Base-by-base conservation (phyloP, 1,140 invertebrate species). In the Latrodectus geometricus region DNA sequence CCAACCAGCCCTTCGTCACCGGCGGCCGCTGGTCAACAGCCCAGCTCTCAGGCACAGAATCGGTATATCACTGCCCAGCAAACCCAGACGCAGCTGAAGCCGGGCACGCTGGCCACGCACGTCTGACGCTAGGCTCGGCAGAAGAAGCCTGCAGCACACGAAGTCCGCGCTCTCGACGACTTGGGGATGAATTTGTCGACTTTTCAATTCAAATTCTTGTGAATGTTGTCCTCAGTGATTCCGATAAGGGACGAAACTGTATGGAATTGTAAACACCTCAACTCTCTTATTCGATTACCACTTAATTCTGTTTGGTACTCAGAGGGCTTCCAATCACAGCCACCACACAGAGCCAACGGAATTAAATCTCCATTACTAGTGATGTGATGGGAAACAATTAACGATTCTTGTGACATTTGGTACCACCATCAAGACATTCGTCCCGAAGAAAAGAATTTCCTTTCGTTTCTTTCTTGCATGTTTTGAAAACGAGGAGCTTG, bases 61-160 rank as follows among this genome's bases (percentile, higher is more conserved):
- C 93, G 91, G 91, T 92, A 91, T 88, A 92, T 92, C 88, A 91
- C 91, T 82, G 90, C 91, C 80, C 89, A 88, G 72, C 80, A 72
- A 48, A 17, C 86, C 89, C 92, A 82, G 90, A 91, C 85, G 90
- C 93, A 89, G 91, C 92, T 89, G 90, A 93, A 89, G 91, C 92
- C 88, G 56, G 93, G 93, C 69, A 93, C 93, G 49, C 89, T 94
- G 87, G 93, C 93, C 79, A 93, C 93, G 89, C 93, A 93, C 88
- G 93, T 93, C 91, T 93, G 88, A 89, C 85, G 78, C 83, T 77
- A 86, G 83, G 83, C 72, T 52, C 35, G 48, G 54, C 48, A 35
- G 80, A 73, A 35, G 20, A 61, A 61, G 17, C 54, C 54, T 61
- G 54, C 54, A 61, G 17, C 11, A 61, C 17, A 61, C 12, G 49